Conservation (phyloP, 2,888 invertebrate genomes). For the Heliconius sara region DNA sequence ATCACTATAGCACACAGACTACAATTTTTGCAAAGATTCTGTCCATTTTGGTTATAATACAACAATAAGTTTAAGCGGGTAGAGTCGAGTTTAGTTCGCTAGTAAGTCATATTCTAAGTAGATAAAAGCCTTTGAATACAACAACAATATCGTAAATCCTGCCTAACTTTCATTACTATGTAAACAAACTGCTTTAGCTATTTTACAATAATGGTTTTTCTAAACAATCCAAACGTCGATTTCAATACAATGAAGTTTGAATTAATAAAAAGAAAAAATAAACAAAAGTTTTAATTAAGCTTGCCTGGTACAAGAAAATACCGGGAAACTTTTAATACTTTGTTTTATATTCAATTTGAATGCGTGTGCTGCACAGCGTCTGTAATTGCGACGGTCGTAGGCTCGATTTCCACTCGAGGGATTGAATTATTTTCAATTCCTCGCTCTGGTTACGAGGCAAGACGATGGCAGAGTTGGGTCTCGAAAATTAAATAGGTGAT, state of each 20-base stretch:
- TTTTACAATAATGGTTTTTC: background rate
- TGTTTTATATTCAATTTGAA: background rate
- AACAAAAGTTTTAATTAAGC: conserved; percentile 24
- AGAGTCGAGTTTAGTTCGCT: no score
- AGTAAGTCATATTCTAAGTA: no score
- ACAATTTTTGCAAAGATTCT: no score
- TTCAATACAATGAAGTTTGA: conserved; percentile 8
- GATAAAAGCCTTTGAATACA: background rate
- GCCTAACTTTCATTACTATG: background rate
- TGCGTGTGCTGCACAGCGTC: background rate
- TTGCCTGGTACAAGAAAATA: background rate
- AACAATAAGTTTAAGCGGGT: no score
- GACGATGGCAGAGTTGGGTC: background rate
- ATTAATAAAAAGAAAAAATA: background rate
- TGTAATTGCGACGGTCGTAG: background rate
- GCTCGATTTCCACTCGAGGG: background rate
- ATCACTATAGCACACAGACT: no score
- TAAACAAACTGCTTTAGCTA: background rate
- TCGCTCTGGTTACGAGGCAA: background rate
- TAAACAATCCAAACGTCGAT: background rate
- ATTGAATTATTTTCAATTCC: background rate
- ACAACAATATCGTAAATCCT: no score
- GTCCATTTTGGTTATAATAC: no score
- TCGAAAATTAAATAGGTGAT: no score
- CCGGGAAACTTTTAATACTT: background rate